Percentiles rank a stretch among this genome's conserved stretches.
phyloP scores from a whole-genome alignment of 2,888 invertebrate genomes.

The Leptinotarsa juncta region DNA sequence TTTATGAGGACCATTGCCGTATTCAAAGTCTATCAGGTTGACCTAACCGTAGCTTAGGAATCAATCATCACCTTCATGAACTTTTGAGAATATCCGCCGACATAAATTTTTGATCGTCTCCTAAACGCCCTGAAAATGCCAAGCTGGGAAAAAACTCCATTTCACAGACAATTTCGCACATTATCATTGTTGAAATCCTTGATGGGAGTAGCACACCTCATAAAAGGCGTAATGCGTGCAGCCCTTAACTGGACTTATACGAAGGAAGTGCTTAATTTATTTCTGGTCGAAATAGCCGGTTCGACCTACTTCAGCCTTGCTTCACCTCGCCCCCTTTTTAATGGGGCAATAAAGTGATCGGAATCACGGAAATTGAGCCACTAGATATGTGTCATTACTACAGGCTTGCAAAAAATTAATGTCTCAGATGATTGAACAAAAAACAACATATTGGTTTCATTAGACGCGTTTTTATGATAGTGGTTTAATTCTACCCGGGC shows the following conservation, averaged over 20 bases:
- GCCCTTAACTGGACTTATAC: slow-evolving; percentile 1
- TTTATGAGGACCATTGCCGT: too few species aligned
- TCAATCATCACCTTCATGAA: too few species aligned
- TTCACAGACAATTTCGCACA: slow-evolving; percentile 13
- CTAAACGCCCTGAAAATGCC: not conserved
- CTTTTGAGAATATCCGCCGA: too few species aligned
- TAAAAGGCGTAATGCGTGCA: slow-evolving; percentile 14
- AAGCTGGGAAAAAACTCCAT: not conserved
- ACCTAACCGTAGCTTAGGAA: too few species aligned
- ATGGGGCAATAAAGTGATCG: slow-evolving; percentile 4
- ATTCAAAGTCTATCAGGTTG: too few species aligned
- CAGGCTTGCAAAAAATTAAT: not conserved
- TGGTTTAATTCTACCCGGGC: too few species aligned
- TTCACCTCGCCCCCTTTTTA: not conserved
- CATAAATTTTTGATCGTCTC: not conserved
- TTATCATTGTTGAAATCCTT: slow-evolving; percentile 19
- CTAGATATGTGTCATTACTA: not conserved
- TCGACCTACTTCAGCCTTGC: slow-evolving; percentile 5
- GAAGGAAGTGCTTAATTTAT: slow-evolving; percentile 20
- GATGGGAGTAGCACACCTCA: slow-evolving; percentile 12
- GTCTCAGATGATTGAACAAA: not conserved
- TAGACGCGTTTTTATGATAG: too few species aligned
- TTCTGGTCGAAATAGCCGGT: slow-evolving; percentile 9
- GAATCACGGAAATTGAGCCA: slow-evolving; percentile 10
- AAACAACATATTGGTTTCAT: not conserved